These are phyloP conservation scores for Notospermus geniculatus DNA, from an alignment of 1,140 invertebrate genomes.

Conservation along the genomic window DNA sequence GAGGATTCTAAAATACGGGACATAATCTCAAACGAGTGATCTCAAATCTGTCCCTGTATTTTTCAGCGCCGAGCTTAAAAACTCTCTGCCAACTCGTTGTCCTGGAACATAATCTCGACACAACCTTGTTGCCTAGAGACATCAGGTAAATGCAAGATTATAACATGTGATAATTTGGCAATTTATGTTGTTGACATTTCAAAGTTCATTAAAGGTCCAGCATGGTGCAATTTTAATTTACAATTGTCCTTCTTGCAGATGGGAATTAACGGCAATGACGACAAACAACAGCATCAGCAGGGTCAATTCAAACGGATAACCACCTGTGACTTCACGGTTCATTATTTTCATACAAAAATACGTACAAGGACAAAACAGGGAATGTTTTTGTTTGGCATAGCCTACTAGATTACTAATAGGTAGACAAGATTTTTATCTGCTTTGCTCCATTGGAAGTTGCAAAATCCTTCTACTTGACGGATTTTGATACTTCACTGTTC, in stretches of 20 bases:
- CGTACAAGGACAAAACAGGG: too few species aligned
- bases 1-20: too few species aligned
- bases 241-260: constrained; percentile 48
- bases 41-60: constrained; percentile 20
- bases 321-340: too few species aligned
- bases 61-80: constrained; percentile 66
- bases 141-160: constrained; percentile 59
- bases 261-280: constrained; percentile 58
- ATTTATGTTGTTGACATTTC: too few species aligned
- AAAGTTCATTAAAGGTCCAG: neutral
- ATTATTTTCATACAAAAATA: too few species aligned
- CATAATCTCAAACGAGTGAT: neutral
- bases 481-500: too few species aligned
- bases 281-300: constrained; percentile 48
- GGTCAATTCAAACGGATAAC: constrained; percentile 33
- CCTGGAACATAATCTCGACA: constrained; percentile 65
- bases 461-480: too few species aligned
- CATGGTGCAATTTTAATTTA: neutral
- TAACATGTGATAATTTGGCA: neutral
- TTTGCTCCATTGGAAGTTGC: too few species aligned
- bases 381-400: too few species aligned
- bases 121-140: constrained; percentile 62
- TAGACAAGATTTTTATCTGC: too few species aligned
- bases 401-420: too few species aligned
- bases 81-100: constrained; percentile 67